A percentile compares a stretch with the other conserved stretches of the same genome.
Evolutionary conservation across 2,113 vertebrate genomes (phyloP).

Genomic region (Caranx melampygus): DNA sequence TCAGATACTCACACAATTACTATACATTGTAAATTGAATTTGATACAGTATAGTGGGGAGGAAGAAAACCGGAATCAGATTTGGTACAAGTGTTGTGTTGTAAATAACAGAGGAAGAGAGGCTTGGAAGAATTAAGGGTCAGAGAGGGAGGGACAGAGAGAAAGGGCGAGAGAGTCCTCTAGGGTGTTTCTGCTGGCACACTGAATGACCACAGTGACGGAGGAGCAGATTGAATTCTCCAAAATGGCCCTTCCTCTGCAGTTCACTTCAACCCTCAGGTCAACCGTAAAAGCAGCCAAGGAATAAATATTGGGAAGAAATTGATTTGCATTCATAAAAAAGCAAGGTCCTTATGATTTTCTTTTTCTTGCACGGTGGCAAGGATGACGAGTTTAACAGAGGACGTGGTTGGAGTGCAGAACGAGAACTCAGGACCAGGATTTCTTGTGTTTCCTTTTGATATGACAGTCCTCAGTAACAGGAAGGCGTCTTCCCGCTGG

Average conservation of each 20-base stretch:
- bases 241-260: slow-evolving; percentile 44
- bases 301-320: slow-evolving; percentile 54
- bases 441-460: slow-evolving; percentile 34
- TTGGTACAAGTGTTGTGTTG: background rate
- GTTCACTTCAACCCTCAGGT: slow-evolving; percentile 43
- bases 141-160: background rate
- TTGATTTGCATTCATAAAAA: slow-evolving; percentile 61
- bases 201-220: slow-evolving; percentile 47
- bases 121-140: no score
- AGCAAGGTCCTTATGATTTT: slow-evolving; percentile 35
- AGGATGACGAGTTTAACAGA: slow-evolving; percentile 35
- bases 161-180: background rate
- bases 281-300: slow-evolving; percentile 38
- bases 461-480: background rate
- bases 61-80: background rate
- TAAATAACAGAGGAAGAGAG: background rate
- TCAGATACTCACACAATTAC: no score
- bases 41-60: background rate
- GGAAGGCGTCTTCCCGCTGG: background rate
- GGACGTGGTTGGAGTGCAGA: background rate
- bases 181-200: slow-evolving; percentile 54
- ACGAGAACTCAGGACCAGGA: background rate
- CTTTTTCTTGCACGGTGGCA: slow-evolving; percentile 17
- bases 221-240: slow-evolving; percentile 55
- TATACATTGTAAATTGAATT: no score